Evolutionary conservation across 53 echinoderm and acorn worm genomes (phyloP).

Genomic region (Astropecten irregularis): DNA sequence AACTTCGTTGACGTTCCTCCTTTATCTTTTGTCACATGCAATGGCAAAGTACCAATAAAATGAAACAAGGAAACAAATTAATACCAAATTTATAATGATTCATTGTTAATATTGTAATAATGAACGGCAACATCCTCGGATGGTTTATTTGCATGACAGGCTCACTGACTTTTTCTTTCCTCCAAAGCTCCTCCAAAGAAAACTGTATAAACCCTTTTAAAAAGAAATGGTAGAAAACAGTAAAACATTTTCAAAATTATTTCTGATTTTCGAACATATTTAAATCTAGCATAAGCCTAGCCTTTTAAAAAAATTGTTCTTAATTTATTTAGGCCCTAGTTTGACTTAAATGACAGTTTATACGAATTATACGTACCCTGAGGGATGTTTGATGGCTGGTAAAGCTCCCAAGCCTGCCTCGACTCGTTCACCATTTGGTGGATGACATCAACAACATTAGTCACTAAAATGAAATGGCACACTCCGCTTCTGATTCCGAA

Average conservation of each 20-base stretch:
- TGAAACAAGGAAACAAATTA: neutral
- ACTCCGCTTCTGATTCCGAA: neutral
- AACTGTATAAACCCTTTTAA: neutral
- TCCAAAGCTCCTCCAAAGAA: neutral
- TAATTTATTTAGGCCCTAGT: neutral
- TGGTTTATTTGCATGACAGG: neutral
- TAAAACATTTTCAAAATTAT: too few species aligned
- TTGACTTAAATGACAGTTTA: neutral
- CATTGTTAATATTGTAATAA: neutral
- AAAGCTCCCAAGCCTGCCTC: neutral
- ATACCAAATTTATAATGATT: neutral
- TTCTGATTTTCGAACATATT: too few species aligned
- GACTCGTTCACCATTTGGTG: neutral
- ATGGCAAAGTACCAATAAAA: neutral
- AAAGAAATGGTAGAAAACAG: too few species aligned
- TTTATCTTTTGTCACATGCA: constrained; percentile 35
- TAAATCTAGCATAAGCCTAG: too few species aligned
- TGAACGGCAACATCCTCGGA: neutral
- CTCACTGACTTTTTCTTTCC: neutral
- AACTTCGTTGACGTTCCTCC: constrained; percentile 43
- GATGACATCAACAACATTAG: neutral
- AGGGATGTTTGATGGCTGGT: constrained; percentile 3
- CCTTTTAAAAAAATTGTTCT: too few species aligned
- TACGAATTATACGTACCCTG: neutral
- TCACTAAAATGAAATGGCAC: neutral